Conservation (phyloP, 2,113 vertebrate species). For the Petaurus breviceps region DNA sequence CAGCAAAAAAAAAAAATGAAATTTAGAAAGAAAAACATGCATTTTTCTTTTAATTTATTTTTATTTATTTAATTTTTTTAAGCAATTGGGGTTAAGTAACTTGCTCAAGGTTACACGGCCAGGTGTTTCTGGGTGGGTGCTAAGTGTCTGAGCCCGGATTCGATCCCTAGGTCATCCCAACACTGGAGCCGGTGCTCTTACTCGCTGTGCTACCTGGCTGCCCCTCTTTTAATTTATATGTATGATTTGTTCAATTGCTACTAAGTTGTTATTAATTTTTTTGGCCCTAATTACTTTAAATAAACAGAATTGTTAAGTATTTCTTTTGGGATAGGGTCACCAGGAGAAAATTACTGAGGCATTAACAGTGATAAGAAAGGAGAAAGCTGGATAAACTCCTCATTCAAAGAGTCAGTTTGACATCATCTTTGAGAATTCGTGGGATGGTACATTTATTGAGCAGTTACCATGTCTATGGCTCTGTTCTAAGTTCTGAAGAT, state of each 20-base stretch:
- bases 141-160: too few relatives aligned
- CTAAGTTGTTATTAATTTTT: background rate
- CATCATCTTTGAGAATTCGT: too few relatives aligned
- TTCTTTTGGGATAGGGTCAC: background rate
- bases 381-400: too few relatives aligned
- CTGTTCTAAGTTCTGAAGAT: background rate
- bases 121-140: too few relatives aligned
- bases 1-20: background rate
- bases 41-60: background rate
- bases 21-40: background rate
- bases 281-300: background rate
- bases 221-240: background rate
- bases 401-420: too few relatives aligned
- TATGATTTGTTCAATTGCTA: background rate
- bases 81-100: too few relatives aligned
- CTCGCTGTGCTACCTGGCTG: too few relatives aligned
- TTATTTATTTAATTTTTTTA: too few relatives aligned
- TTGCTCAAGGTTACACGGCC: too few relatives aligned
- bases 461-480: background rate
- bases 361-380: background rate
- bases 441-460: background rate
- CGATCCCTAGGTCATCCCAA: too few relatives aligned
- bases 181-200: too few relatives aligned
- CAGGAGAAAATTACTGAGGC: background rate
- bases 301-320: background rate